Percentiles rank a stretch among this genome's conserved stretches.
Evolutionary conservation across 1,140 invertebrate species (phyloP).

Genomic region (Dinoponera quadriceps): DNA sequence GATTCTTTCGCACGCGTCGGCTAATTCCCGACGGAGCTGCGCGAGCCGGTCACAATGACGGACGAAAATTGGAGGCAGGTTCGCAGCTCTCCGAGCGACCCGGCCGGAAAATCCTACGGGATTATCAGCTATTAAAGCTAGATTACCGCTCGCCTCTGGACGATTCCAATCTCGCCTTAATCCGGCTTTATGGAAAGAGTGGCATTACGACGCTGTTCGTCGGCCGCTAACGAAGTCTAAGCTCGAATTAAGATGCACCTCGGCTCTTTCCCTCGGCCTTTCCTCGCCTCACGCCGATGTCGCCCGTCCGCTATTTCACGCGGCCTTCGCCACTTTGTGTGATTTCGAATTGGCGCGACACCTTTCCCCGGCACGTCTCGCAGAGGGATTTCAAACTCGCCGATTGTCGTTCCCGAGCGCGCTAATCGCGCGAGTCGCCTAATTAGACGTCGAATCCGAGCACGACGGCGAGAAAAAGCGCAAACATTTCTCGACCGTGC

Average conservation of each 20-base stretch:
- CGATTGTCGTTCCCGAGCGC: constrained; percentile 47
- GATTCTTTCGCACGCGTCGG: background rate
- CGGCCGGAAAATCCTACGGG: constrained; percentile 63
- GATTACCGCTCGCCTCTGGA: constrained; percentile 71
- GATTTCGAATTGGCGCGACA: constrained; percentile 63
- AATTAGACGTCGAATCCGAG: background rate
- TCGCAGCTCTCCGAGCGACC: background rate
- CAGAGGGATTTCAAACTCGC: constrained; percentile 36
- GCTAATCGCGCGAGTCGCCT: background rate
- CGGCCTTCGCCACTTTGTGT: constrained; percentile 9
- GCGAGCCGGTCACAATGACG: constrained; percentile 18
- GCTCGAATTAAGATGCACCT: constrained; percentile 75
- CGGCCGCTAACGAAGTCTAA: constrained; percentile 72
- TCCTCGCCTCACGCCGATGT: background rate
- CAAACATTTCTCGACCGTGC: too few relatives aligned
- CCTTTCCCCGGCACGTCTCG: background rate
- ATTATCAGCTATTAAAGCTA: constrained; percentile 79
- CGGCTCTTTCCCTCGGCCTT: constrained; percentile 23
- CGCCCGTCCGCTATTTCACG: constrained; percentile 9
- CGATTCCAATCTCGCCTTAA: constrained; percentile 74
- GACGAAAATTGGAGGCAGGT: constrained; percentile 29
- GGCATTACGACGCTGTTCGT: constrained; percentile 42
- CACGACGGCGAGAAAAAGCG: too few relatives aligned
- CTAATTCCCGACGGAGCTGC: background rate
- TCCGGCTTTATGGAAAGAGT: constrained; percentile 60